Conservation (phyloP, 2,888 invertebrate genomes). For the Oconnorella tubifera region DNA sequence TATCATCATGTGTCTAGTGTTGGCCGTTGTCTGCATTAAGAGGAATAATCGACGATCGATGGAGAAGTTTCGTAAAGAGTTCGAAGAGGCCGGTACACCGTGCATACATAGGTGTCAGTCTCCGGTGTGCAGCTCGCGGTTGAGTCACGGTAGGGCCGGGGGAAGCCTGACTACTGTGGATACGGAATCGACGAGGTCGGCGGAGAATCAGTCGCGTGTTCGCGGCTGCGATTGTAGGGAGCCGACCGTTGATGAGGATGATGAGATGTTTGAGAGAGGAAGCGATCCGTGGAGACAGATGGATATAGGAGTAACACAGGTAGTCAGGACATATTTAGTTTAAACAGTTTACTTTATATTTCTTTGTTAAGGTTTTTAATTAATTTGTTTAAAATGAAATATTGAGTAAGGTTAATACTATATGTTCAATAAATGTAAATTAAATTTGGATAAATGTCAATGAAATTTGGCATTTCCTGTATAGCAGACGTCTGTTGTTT, state of each 20-base stretch:
- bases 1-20: slow-evolving; percentile 13
- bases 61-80: neutral
- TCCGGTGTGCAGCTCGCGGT: slow-evolving; percentile 44
- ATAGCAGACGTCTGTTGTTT: too few species aligned
- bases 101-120: neutral
- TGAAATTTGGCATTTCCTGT: too few species aligned
- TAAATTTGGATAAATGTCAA: too few species aligned
- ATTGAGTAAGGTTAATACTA: too few species aligned
- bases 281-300: neutral
- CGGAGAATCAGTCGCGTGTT: neutral
- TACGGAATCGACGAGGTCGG: slow-evolving; percentile 73
- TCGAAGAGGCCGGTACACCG: neutral
- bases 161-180: slow-evolving; percentile 82
- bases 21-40: slow-evolving; percentile 17
- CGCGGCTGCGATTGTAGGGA: neutral
- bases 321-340: too few species aligned
- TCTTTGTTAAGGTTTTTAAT: too few species aligned
- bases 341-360: too few species aligned
- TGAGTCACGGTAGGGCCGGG: slow-evolving; percentile 55
- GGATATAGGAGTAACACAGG: neutral
- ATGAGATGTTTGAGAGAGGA: neutral
- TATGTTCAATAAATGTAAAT: too few species aligned
- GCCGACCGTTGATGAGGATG: neutral
- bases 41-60: slow-evolving; percentile 3
- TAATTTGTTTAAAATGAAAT: too few species aligned